Conservation (phyloP, 1,140 invertebrate genomes). For the Musca vetustissima region DNA sequence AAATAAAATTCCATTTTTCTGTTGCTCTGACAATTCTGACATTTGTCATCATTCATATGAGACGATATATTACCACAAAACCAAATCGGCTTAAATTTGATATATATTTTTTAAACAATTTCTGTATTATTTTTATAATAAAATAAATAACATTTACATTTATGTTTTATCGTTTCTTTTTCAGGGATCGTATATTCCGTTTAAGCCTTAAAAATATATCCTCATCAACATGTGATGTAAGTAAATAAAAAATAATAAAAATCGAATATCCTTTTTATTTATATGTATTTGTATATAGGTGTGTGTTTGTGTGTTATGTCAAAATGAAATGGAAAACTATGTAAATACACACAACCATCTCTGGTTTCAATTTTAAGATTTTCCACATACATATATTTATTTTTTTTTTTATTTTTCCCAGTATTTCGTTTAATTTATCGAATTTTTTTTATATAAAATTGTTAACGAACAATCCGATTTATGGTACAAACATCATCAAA, state of each 20-base stretch:
- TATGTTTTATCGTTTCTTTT: constrained; percentile 57
- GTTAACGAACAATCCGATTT: constrained; percentile 19
- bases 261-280: neutral
- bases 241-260: constrained; percentile 48
- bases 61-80: too few species aligned
- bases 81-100: too few species aligned
- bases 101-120: constrained; percentile 18
- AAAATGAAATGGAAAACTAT: too few species aligned
- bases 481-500: neutral
- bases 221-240: constrained; percentile 88
- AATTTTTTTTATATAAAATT: neutral
- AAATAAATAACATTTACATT: constrained; percentile 12
- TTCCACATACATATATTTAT: too few species aligned
- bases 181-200: constrained; percentile 88
- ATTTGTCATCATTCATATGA: too few species aligned
- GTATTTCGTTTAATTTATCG: neutral
- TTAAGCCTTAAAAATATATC: constrained; percentile 91
- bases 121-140: neutral
- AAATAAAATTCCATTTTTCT: too few species aligned
- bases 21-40: too few species aligned
- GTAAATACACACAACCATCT: too few species aligned
- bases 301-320: too few species aligned
- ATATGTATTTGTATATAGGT: too few species aligned
- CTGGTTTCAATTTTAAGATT: neutral
- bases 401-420: neutral